Percentiles rank a stretch among this genome's conserved stretches.
These are phyloP conservation scores for Pantala flavescens DNA, from an alignment of 1,140 invertebrate species.

Conservation along the genomic window DNA sequence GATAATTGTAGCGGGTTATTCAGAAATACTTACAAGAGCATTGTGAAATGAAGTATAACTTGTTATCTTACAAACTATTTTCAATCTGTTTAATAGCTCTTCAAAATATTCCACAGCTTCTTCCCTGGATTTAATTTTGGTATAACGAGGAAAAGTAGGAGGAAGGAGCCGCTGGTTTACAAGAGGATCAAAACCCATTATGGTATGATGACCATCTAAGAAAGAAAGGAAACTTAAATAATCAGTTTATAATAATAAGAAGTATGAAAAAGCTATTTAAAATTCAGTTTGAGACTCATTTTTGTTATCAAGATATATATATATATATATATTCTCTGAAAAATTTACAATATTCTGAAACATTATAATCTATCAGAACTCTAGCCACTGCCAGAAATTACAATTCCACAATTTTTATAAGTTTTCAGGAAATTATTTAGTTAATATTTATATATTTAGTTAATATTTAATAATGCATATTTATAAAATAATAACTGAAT, in stretches of 20 bases:
- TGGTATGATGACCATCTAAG: slow-evolving; percentile 38
- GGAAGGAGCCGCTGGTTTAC: slow-evolving; percentile 90
- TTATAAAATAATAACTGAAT: too few species aligned
- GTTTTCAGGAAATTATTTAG: too few species aligned
- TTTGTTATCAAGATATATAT: background rate
- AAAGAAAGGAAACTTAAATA: slow-evolving; percentile 17
- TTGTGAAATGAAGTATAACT: slow-evolving; percentile 67
- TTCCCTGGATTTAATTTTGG: slow-evolving; percentile 73
- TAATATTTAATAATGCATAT: too few species aligned
- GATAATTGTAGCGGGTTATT: background rate
- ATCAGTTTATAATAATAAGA: too few species aligned
- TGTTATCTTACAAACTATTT: slow-evolving; percentile 72
- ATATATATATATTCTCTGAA: too few species aligned
- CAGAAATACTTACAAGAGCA: slow-evolving; percentile 53
- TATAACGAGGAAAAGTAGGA: slow-evolving; percentile 95
- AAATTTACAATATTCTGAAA: too few species aligned
- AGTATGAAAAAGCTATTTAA: background rate
- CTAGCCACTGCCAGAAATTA: too few species aligned
- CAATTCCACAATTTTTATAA: too few species aligned
- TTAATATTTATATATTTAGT: too few species aligned
- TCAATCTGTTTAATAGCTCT: slow-evolving; percentile 65
- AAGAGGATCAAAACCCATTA: slow-evolving; percentile 87
- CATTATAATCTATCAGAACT: too few species aligned
- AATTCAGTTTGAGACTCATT: too few species aligned
- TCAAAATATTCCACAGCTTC: slow-evolving; percentile 80